These are phyloP conservation scores for Lathronympha strigana DNA, from an alignment of 2,888 invertebrate genomes.

Conservation along the genomic window DNA sequence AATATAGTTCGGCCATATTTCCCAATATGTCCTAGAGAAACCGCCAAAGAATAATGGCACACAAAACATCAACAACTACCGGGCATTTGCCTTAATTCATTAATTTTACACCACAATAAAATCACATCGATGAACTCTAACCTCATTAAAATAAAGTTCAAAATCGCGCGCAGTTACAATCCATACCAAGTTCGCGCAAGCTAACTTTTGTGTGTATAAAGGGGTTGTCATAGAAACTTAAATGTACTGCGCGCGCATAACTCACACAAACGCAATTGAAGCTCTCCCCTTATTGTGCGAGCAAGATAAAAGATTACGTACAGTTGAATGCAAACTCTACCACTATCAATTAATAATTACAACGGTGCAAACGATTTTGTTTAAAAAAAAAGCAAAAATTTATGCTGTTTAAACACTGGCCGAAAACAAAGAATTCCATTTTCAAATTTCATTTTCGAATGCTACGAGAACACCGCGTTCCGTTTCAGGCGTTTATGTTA, in stretches of 20 bases:
- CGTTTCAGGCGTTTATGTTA: conserved; percentile 28
- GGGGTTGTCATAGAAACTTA: conserved; percentile 84
- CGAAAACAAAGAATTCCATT: conserved; percentile 14
- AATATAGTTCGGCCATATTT: conserved; percentile 28
- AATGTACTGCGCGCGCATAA: conserved; percentile 80
- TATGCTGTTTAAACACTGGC: conserved; percentile 8
- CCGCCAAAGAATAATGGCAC: conserved; percentile 68
- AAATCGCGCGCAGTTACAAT: conserved; percentile 47
- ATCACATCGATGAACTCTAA: conserved; percentile 48
- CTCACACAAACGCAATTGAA: conserved; percentile 56
- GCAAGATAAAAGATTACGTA: conserved; percentile 63
- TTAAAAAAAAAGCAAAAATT: neutral
- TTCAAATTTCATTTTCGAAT: conserved; percentile 11
- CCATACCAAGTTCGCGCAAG: conserved; percentile 65
- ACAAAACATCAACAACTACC: conserved; percentile 75
- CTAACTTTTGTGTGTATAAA: conserved; percentile 75
- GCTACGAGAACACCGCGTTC: neutral
- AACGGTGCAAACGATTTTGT: neutral
- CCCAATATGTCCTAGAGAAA: conserved; percentile 52
- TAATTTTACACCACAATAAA: conserved; percentile 69
- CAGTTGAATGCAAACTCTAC: conserved; percentile 54
- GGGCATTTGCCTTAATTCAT: conserved; percentile 79
- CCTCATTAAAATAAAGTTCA: conserved; percentile 33
- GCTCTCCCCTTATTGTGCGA: conserved; percentile 62
- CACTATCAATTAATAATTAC: neutral